These are phyloP conservation scores for Ciconia maguari DNA, from an alignment of 2,113 vertebrate genomes.

Conservation along the genomic window DNA sequence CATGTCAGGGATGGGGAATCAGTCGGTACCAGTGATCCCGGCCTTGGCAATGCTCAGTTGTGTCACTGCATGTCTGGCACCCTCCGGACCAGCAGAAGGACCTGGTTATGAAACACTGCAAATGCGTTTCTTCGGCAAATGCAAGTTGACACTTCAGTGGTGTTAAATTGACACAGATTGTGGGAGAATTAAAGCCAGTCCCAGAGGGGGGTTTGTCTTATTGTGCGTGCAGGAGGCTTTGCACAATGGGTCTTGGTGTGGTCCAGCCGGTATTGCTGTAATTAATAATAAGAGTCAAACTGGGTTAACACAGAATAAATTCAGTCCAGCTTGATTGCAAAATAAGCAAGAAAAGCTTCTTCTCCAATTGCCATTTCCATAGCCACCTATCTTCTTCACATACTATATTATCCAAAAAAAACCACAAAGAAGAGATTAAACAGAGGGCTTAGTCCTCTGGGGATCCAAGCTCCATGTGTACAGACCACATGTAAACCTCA, in stretches of 20 bases:
- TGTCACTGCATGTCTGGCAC: not conserved
- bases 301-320: not conserved
- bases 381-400: not conserved
- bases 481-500: not conserved
- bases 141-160: not conserved
- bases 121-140: not conserved
- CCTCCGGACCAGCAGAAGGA: not conserved
- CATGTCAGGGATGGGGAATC: rapidly evolving
- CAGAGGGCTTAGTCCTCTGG: not conserved
- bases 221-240: not conserved
- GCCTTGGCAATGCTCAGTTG: not conserved
- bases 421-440: not conserved
- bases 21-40: not conserved
- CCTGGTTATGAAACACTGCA: rapidly evolving
- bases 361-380: not conserved
- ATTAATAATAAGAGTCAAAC: not conserved
- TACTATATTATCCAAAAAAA: not conserved
- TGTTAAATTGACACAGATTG: not conserved
- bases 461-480: not conserved
- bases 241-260: not conserved
- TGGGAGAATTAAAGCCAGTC: not conserved
- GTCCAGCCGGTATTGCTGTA: not conserved
- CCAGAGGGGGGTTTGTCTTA: not conserved
- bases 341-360: not conserved
- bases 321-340: not conserved